Conservation (phyloP, 2,888 invertebrate species). For the Belgica antarctica region DNA sequence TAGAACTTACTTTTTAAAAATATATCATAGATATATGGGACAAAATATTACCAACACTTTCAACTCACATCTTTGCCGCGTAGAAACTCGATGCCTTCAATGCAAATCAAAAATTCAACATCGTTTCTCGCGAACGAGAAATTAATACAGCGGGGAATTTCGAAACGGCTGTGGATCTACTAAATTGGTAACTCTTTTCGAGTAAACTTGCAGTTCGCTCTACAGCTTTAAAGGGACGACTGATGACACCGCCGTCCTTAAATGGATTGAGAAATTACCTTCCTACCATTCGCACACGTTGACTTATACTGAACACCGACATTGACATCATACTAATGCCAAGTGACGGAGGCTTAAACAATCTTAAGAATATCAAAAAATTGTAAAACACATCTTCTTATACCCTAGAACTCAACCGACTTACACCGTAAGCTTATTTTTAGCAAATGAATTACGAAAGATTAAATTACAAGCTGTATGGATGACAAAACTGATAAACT, state of each 20-base stretch:
- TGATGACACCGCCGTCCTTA: background rate
- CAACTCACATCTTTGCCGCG: background rate
- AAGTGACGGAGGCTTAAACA: background rate
- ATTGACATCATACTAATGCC: slow-evolving; percentile 44
- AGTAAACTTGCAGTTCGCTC: background rate
- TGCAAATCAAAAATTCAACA: background rate
- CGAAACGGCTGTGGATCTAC: too few relatives aligned
- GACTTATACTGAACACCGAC: slow-evolving; percentile 27
- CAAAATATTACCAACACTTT: slow-evolving; percentile 71
- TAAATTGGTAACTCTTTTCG: slow-evolving; percentile 36
- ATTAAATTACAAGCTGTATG: slow-evolving; percentile 72
- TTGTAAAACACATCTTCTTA: background rate
- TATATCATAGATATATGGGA: slow-evolving; percentile 99
- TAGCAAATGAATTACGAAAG: background rate
- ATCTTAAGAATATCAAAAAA: too few relatives aligned
- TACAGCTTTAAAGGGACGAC: slow-evolving; percentile 35
- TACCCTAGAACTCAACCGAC: background rate
- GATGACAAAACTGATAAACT: slow-evolving; percentile 98
- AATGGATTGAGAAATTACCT: slow-evolving; percentile 40
- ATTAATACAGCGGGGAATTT: too few relatives aligned
- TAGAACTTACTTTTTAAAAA: slow-evolving; percentile 87
- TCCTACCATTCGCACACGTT: slow-evolving; percentile 20
- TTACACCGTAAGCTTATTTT: background rate
- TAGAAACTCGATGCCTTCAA: background rate
- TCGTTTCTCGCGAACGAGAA: too few relatives aligned